phyloP scores from a whole-genome alignment of 2,113 vertebrate species.

The Hystrix brachyura region DNA sequence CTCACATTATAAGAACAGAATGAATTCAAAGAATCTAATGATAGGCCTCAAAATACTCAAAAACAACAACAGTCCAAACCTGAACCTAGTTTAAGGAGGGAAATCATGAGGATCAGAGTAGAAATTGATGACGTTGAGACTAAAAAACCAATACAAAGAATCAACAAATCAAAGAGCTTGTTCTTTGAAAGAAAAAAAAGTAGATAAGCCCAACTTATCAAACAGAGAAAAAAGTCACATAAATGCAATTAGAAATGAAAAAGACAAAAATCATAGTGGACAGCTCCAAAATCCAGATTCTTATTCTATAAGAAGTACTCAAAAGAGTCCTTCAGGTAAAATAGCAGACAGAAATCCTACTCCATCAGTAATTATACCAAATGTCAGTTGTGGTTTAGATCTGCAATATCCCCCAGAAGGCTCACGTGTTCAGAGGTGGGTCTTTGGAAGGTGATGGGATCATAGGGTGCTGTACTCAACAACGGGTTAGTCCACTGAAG shows the following conservation, averaged over 20 bases:
- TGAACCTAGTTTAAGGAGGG: not conserved
- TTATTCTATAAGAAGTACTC: not conserved
- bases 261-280: not conserved
- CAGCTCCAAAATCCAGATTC: not conserved
- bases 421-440: too few relatives aligned
- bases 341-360: not conserved
- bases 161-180: not conserved
- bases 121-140: not conserved
- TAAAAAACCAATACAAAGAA: not conserved
- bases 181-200: not conserved
- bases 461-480: too few relatives aligned
- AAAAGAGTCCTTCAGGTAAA: not conserved
- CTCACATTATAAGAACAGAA: not conserved
- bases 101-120: not conserved
- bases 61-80: not conserved
- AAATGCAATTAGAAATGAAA: not conserved
- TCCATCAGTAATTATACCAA: not conserved
- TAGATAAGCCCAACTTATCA: not conserved
- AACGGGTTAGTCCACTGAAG: too few relatives aligned
- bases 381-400: not conserved
- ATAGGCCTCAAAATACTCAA: not conserved
- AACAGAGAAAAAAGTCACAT: not conserved
- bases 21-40: not conserved
- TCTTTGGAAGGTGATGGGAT: too few relatives aligned
- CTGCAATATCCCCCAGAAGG: too few relatives aligned